Percentiles rank a stretch among this genome's conserved stretches.
Conservation (phyloP, 92 coral and sea anemone species). For the Umimayanthus kanabou region DNA sequence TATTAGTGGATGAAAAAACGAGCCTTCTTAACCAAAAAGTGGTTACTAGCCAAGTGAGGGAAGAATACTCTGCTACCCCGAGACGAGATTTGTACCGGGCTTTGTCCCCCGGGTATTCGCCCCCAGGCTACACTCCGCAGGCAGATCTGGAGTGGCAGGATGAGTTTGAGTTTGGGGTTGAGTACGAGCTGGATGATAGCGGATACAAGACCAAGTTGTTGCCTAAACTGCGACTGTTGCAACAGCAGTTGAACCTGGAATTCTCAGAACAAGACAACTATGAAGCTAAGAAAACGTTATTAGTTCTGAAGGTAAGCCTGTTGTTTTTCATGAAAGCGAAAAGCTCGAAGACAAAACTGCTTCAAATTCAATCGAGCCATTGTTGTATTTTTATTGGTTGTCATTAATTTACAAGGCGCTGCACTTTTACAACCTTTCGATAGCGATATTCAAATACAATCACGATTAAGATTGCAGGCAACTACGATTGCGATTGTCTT, state of each 20-base stretch:
- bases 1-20: constrained; percentile 82
- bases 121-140: constrained; percentile 48
- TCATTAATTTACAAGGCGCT: no score
- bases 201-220: constrained; percentile 57
- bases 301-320: constrained; percentile 40
- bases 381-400: background rate
- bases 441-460: no score
- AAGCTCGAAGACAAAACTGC: background rate
- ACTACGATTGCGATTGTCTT: no score
- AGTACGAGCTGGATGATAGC: constrained; percentile 53
- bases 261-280: constrained; percentile 44
- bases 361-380: background rate
- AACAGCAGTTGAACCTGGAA: constrained; percentile 59
- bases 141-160: constrained; percentile 91
- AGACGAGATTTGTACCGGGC: constrained; percentile 86
- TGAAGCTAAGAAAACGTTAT: constrained; percentile 54
- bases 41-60: constrained; percentile 84
- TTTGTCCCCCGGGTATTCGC: constrained; percentile 84
- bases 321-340: no score
- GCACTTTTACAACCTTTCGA: no score
- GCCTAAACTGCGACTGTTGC: constrained; percentile 67
- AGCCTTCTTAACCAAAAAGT: constrained; percentile 90
- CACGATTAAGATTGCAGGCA: no score
- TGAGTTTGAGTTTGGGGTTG: constrained; percentile 76
- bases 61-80: constrained; percentile 92